These are phyloP conservation scores for Aurelia coerulea DNA, from an alignment of 30 jellyfish, hydroid and myxozoan genomes.

Conservation along the genomic window DNA sequence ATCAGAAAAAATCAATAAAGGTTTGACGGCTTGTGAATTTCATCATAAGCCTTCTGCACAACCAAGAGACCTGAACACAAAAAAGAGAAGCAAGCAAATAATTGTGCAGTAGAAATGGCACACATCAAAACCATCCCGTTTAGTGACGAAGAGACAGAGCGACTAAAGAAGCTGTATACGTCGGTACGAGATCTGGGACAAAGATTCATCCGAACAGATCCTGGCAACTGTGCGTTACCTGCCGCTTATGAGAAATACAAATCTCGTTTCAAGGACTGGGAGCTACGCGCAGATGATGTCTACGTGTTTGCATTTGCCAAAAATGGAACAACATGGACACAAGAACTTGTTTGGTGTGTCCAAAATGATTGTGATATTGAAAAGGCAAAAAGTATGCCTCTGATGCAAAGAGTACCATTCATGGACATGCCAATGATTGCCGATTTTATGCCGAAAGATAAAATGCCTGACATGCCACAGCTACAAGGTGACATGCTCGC, in stretches of 20 bases:
- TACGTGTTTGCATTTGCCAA: conserved; percentile 31
- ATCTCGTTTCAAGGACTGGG: not conserved
- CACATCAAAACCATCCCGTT: not conserved
- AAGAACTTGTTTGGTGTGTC: conserved; percentile 28
- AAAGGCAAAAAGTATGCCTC: not conserved
- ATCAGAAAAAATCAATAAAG: too few relatives aligned
- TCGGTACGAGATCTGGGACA: not conserved
- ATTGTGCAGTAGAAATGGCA: not conserved
- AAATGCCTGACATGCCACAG: not conserved
- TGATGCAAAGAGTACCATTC: conserved; percentile 14
- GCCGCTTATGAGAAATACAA: conserved; percentile 40
- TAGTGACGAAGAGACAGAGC: not conserved
- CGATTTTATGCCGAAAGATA: not conserved
- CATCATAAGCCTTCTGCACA: too few relatives aligned
- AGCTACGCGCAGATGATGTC: conserved; percentile 36
- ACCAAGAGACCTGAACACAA: too few relatives aligned
- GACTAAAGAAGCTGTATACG: not conserved
- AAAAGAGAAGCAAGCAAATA: too few relatives aligned
- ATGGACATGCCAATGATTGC: not conserved
- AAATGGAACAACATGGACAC: conserved; percentile 67
- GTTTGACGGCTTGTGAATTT: too few relatives aligned
- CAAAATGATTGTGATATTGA: not conserved
- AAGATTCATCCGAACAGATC: conserved; percentile 26
- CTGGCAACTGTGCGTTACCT: conserved; percentile 40
- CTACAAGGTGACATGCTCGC: not conserved